A percentile compares a stretch with the other conserved stretches of the same genome.
These are phyloP conservation scores for Aspidoscelis tigris DNA, from an alignment of 2,113 vertebrate genomes.

Conservation along the genomic window DNA sequence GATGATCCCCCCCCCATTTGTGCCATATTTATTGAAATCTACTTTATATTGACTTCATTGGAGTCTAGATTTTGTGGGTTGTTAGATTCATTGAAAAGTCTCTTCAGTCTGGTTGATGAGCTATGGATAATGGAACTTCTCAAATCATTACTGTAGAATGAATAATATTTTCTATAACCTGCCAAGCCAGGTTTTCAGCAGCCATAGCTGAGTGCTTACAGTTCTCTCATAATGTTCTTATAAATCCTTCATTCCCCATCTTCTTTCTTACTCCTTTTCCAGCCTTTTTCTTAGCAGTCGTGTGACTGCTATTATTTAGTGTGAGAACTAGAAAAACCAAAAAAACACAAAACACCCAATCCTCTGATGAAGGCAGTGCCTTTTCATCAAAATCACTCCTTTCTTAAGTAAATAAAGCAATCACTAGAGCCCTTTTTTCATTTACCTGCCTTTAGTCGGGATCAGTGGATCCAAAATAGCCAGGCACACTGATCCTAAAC, in stretches of 20 bases:
- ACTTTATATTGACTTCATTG: not conserved
- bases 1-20: not conserved
- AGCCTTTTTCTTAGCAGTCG: not conserved
- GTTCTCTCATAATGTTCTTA: not conserved
- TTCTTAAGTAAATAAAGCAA: too few species aligned
- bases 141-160: not conserved
- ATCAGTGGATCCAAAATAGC: too few species aligned
- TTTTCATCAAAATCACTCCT: too few species aligned
- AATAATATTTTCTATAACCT: not conserved
- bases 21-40: conserved; percentile 13
- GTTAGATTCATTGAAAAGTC: not conserved
- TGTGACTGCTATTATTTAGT: not conserved
- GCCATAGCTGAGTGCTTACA: not conserved
- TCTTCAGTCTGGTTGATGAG: not conserved
- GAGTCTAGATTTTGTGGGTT: conserved; percentile 10
- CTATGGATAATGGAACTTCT: not conserved
- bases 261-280: not conserved
- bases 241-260: not conserved
- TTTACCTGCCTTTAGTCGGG: too few species aligned
- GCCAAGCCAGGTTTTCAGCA: conserved; percentile 1
- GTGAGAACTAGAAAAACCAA: too few species aligned
- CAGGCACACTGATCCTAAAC: too few species aligned
- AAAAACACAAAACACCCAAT: too few species aligned
- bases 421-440: too few species aligned
- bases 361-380: too few species aligned